Percentiles rank a stretch among this genome's conserved stretches.
phyloP scores from a whole-genome alignment of 2,888 invertebrate species.

The Sepioteuthis lessoniana region DNA sequence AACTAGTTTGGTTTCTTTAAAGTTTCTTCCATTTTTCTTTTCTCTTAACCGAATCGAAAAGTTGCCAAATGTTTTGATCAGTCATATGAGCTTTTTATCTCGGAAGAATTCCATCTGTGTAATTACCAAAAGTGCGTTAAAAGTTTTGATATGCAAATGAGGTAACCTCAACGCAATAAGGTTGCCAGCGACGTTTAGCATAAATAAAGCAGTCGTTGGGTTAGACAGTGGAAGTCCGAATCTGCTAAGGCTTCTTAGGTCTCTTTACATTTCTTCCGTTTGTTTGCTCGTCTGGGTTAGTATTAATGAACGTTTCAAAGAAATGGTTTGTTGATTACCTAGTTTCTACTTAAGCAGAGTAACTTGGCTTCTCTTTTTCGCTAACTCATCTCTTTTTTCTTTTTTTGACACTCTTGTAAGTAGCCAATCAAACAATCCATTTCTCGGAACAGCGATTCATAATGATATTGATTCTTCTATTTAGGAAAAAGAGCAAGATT shows the following conservation, averaged over 20 bases:
- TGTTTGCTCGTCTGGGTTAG: neutral
- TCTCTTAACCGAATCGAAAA: neutral
- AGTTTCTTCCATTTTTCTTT: neutral
- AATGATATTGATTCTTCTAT: too few species aligned
- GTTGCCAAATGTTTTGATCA: neutral
- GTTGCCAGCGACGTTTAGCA: neutral
- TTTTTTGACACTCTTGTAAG: too few species aligned
- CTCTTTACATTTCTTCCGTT: constrained; percentile 21
- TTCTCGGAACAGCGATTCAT: too few species aligned
- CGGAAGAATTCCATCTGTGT: neutral
- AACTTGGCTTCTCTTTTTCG: neutral
- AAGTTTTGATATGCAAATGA: neutral
- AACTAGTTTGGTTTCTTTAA: too few species aligned
- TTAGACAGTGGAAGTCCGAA: neutral
- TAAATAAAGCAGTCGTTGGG: neutral
- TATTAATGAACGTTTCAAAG: neutral
- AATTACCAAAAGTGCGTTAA: neutral
- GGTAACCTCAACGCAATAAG: neutral
- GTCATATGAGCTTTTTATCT: neutral
- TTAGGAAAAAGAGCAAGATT: too few species aligned
- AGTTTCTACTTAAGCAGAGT: neutral
- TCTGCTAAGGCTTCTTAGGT: neutral
- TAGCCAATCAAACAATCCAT: too few species aligned
- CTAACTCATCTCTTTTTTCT: too few species aligned
- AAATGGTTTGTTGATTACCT: neutral